Conservation (phyloP, 2,888 invertebrate species). For the Danaus chrysippus region DNA sequence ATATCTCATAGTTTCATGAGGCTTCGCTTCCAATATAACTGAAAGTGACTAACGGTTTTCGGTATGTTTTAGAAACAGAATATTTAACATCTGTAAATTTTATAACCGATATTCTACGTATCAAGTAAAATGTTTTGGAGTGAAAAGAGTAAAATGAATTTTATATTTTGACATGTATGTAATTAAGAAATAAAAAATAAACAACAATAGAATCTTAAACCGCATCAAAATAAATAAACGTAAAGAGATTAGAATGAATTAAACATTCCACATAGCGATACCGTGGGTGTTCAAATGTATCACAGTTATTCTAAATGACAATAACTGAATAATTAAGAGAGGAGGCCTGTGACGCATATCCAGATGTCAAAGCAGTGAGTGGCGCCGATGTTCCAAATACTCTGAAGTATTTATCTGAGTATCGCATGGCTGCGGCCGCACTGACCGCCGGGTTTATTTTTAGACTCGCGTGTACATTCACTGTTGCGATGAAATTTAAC, state of each 20-base stretch:
- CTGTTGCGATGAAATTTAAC: constrained; percentile 71
- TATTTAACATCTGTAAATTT: constrained; percentile 12
- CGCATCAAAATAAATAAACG: too few relatives aligned
- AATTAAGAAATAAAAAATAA: too few relatives aligned
- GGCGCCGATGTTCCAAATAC: constrained; percentile 50
- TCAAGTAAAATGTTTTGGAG: too few relatives aligned
- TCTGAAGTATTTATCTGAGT: constrained; percentile 65
- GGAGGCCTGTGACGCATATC: constrained; percentile 48
- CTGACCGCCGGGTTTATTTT: constrained; percentile 70
- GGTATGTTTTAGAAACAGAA: constrained; percentile 32
- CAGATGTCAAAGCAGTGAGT: constrained; percentile 52
- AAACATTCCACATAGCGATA: too few relatives aligned
- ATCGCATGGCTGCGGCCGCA: constrained; percentile 67
- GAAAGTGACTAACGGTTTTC: constrained; percentile 56
- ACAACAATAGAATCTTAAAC: too few relatives aligned
- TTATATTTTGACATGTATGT: too few relatives aligned
- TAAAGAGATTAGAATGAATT: too few relatives aligned
- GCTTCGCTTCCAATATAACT: constrained; percentile 58
- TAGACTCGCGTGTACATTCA: constrained; percentile 68
- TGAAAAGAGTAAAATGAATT: too few relatives aligned
- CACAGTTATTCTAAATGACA: constrained; percentile 39
- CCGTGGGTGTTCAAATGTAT: constrained; percentile 4
- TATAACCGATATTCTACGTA: not conserved
- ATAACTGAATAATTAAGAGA: constrained; percentile 55
- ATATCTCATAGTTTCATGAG: constrained; percentile 56